Evolutionary conservation across 1,140 invertebrate genomes (phyloP), one percentile per base, ranked within the genome.

Genomic region (Aphaenogaster ashmeadi): DNA sequence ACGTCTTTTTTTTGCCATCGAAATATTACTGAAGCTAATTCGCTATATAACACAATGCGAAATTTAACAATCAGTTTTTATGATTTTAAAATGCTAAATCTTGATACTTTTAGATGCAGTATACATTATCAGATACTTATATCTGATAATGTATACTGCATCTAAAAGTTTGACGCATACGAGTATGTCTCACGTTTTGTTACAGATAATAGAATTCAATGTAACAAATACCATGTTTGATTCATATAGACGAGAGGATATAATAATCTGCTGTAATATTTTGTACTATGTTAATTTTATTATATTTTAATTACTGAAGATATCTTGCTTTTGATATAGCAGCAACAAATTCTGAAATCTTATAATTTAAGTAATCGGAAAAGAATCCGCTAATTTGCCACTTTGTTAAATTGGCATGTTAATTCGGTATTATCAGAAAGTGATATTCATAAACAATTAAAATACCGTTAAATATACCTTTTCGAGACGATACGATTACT

Each of bases 171-270:
- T n/a, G 33, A 56, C 5, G 11, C 5, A 1, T 38, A 36, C 11
- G 15, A 36, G 4, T 72, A 38, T n/a, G 38, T 74, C 52, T 72
- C 27, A 9, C 4, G 18, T 18, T 38, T 21, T 50, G 27, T 71
- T 33, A 54, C 54, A 54, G 21, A 13, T 75, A 75, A 38, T 41
- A 27, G n/a, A 58, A 56, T 36, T 75, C 21, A 64, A 64, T 72
- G 18, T 66, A 41, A 41, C 2, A 64, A 13, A 15, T 62, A 62
- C 21, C 2, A 21, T 36, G 27, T 36, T 71, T 71, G 44, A 72
- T 47, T 71, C 41, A 69, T n/a, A 38, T n/a, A 38, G 9, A 54
- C 4, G n/a, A 69, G 13, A 27, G 27, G 8, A 52, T 52, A 15
- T 15, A 15, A 52, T 52, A 33, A 27, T 33, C 21, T 62, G n/a